Base-by-base conservation (phyloP, 2,113 vertebrate species). In the Salvelinus fontinalis region DNA sequence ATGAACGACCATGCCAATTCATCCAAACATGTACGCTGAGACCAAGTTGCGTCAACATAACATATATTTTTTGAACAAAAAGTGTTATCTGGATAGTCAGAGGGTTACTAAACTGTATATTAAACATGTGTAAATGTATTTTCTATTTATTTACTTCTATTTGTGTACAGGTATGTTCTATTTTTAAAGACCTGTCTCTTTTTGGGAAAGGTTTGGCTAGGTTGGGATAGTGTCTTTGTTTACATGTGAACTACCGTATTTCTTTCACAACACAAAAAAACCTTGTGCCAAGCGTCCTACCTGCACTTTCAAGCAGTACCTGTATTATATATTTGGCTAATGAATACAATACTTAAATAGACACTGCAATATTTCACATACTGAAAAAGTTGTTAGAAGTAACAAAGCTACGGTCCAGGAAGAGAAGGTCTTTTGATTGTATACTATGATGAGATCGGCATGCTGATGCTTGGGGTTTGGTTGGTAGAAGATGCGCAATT, bases 111-210 rank as follows among this genome's bases (percentile, higher is more conserved):
- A 86, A 85, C 83, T 93, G 89, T 92, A 91, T 88, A 93, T 91
- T 92, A 89, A 89, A 91, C 85, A 92, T 78, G 80, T 93, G 89
- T 93, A 93, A 89, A 93, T 92, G 91, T 91, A 91, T 93, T 90
- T 91, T 76, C 34, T 91, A 89, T 91, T 86, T 92, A 92, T 87
- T 89, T 84, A 82, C 87, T 91, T 90, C 82, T 72, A 90, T 65
- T 89, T 85, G 14, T 88, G 91, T 91, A 84, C 80, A 79, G 83
- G 84, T 83, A 83, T 49, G 77, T 86, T 86, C 81, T 13, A 70
- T 89, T 91, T 86, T 91, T 88, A 81, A 81, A 82, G 74, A 75
- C n/a, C 87, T 83, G 71, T 79, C 79, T 85, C 74, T 88, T 89
- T 83, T 76, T 80, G 67, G 82, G 89, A 79, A 73, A 87, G 83